Base-by-base conservation (phyloP, 2,888 invertebrate genomes). In the Cecidostiba fungosa region DNA sequence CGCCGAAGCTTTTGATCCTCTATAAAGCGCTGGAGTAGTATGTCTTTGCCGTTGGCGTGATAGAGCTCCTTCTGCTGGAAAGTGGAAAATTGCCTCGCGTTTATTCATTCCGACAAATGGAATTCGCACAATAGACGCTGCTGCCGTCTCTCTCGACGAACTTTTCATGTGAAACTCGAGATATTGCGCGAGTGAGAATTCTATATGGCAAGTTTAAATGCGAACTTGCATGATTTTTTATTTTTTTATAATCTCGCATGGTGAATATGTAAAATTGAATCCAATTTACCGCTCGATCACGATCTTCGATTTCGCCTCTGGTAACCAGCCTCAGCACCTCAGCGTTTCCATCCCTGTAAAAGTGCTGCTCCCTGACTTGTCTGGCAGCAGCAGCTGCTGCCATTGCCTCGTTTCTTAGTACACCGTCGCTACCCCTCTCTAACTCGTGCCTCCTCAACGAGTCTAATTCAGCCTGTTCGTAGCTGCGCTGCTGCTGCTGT, bases 271-370 rank as follows among this genome's bases (percentile, higher is more conserved):
- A 39, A n/a, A 72, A 72, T 73, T 43, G 62, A 39, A 69, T 43
- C 3, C 39, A 23, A 43, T 70, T 5, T 73, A 86, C 85, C 62
- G 70, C 16, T 32, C 47, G 54, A 76, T 86, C 50, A 3, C 47
- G 82, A 87, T 96, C 96, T 88, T 96, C 96, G 81, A 95, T 94
- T 87, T 96, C 95, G 19, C 96, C 97, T 90, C 97, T 95, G 0
- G 97, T 97, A 78, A 97, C 96, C 78, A 98, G 93, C 87, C 97
- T 94, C 77, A 98, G 93, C 86, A 98, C 97, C 94, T 98, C 98
- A 0, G 97, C 96, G 90, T 97, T 97, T 0, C 97, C 98, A 90
- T 97, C 97, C 90, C 97, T 96, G 69, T 97, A 97, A 90, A 96
- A 98, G 90, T 96, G 95, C 90, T 96, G 96, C 91, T 96, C 96